Evolutionary conservation across 2,888 invertebrate genomes (phyloP).

Genomic region (Prenolepis imparis): DNA sequence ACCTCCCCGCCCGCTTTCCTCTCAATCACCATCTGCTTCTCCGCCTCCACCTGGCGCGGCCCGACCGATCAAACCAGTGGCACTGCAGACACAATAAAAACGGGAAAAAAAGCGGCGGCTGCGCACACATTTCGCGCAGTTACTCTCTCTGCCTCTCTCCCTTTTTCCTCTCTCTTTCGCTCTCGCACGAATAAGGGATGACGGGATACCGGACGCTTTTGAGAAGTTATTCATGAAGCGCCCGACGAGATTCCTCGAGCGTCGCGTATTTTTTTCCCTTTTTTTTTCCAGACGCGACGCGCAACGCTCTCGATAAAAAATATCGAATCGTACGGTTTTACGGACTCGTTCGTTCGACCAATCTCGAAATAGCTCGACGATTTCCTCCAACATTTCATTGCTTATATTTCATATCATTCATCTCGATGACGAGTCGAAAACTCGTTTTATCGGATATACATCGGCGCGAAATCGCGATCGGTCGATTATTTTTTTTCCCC

Average conservation of each 20-base stretch:
- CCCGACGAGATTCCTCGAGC: slow-evolving; percentile 76
- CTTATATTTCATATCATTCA: background rate
- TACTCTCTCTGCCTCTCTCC: background rate
- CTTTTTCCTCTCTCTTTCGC: background rate
- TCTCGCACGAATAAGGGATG: slow-evolving; percentile 27
- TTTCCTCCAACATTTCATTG: background rate
- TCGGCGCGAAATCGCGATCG: slow-evolving; percentile 9
- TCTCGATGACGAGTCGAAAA: slow-evolving; percentile 14
- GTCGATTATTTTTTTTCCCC: slow-evolving; percentile 31
- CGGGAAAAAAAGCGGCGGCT: slow-evolving; percentile 73
- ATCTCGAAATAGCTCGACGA: slow-evolving; percentile 22
- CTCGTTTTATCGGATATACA: slow-evolving; percentile 10
- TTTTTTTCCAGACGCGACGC: background rate
- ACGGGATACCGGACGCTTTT: slow-evolving; percentile 68
- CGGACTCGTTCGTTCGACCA: slow-evolving; percentile 22
- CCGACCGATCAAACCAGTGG: slow-evolving; percentile 80
- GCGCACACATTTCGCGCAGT: slow-evolving; percentile 68
- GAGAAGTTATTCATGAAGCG: slow-evolving; percentile 79
- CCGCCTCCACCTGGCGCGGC: slow-evolving; percentile 75
- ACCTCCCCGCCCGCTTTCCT: slow-evolving; percentile 56
- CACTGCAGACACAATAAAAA: slow-evolving; percentile 83
- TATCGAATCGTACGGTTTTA: slow-evolving; percentile 31
- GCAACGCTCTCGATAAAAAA: slow-evolving; percentile 37
- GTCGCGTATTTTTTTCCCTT: slow-evolving; percentile 33
- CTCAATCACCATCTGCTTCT: slow-evolving; percentile 74